Evolutionary conservation across 2,888 invertebrate species (phyloP), one percentile per base, ranked within the genome.

Genomic region (Drosophila hamatofila): DNA sequence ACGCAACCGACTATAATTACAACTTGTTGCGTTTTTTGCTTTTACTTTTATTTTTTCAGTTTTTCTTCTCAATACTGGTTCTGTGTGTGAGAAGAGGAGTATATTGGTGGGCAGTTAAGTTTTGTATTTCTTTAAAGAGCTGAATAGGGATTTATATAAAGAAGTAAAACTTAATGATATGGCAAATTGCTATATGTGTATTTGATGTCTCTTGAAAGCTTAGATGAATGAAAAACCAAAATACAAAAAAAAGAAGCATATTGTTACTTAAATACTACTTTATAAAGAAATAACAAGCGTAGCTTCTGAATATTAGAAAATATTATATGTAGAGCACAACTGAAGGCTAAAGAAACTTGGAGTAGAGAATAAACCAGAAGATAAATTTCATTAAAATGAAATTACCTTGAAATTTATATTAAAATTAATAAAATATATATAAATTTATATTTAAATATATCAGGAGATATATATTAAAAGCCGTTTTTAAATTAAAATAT

Each of bases 1-100:
- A 55, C 39, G 18, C 56, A 35, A 39, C 58, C 58, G 73, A 70
- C 77, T 79, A 67, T 80, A 80, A 80, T 78, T 78, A 78, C 80
- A 75, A 79, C 48, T 62, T 72, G 57, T 66, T 39, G 69, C 48
- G 73, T 44, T 56, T 62, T 72, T 72, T 42, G 69, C 44, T 78
- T 44, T 56, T 63, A 56, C 42, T 71, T 75, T 70, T 62, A 25
- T 58, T 55, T 65, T 65, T 72, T 54, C 39, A 25, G 6, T 18
- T 54, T 54, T 39, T 37, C 37, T 25, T n/a, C 18, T 41, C 18
- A 21, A 42, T 42, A 6, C 30, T 11, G 27, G 30, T 1, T 30
- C 42, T 12, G 2, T 9, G 23, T 5, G 23, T 6, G 30, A 11
- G 2, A 30, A 23, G 16, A 11, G 4, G 18, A 9, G 54, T 9